Base-by-base conservation (phyloP, 2,113 vertebrate species). In the Agapornis roseicollis region DNA sequence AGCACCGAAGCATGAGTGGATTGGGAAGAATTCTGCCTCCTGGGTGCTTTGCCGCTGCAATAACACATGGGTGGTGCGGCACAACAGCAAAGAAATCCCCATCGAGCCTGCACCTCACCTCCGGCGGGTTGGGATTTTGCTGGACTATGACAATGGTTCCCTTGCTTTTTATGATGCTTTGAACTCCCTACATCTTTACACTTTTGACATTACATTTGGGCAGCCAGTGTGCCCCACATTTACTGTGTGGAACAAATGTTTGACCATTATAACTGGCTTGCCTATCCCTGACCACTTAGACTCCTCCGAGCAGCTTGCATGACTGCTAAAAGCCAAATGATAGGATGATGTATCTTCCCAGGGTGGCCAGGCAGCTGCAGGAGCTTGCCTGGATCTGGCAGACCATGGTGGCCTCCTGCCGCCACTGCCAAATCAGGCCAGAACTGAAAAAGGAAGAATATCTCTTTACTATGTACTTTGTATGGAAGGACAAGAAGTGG, bases 41-140 rank as follows among this genome's bases (percentile, higher is more conserved):
- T 99, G 99, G 99, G 99, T 99, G 5, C 97, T 99, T 65, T 99
- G 99, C 80, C 99, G 99, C 89, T 99, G 99, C 91, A 99, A 99
- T 94, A 99, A 99, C 94, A 98, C 98, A 0, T 99, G 99, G 99
- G 98, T 98, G 81, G 99, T 98, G 88, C 97, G 99, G 39, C 99
- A 99, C 97, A 99, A 99, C 97, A 98, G 99, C 94, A 99, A 99
- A 96, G 99, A 99, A 95, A 97, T 98, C 64, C 98, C 99, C 65
- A 98, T 99, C 1, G 99, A 99, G 82, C 99, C 99, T 0, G 98
- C 99, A 0, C 99, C 99, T 17, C 99, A 99, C 91, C 98, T 99
- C 81, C 97, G 99, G 23, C 98, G 99, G 1, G 98, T 99, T 0
- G 99, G 99, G 28, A 98, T 99, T 80, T 92, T 99, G 96, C 97